A percentile compares a stretch with the other conserved stretches of the same genome.
Evolutionary conservation across 2,113 vertebrate genomes (phyloP).

Genomic region (Onychorhynchus coronatus): DNA sequence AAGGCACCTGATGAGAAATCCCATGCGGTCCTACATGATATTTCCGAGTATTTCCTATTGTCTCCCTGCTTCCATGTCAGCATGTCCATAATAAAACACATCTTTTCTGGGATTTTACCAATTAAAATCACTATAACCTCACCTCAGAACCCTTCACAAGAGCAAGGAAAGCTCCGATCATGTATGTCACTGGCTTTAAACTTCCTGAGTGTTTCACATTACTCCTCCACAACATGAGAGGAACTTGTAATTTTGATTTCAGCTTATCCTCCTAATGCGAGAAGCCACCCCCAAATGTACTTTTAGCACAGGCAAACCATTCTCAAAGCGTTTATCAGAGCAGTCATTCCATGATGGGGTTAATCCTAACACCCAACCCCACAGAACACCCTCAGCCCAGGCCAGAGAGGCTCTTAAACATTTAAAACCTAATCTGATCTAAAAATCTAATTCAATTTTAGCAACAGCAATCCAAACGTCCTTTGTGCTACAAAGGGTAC

Average conservation of each 20-base stretch:
- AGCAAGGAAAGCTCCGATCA: neutral
- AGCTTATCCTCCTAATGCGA: neutral
- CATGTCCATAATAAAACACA: neutral
- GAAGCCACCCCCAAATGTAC: neutral
- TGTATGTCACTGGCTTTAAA: neutral
- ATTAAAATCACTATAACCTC: neutral
- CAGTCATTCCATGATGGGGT: neutral
- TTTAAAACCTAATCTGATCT: neutral
- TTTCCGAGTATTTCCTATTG: neutral
- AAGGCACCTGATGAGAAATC: neutral
- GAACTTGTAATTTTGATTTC: neutral
- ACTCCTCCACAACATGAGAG: neutral
- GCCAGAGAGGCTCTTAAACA: neutral
- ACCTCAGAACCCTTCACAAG: neutral
- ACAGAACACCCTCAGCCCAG: neutral
- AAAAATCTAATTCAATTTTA: neutral
- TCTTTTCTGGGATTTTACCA: neutral
- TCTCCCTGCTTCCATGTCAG: neutral
- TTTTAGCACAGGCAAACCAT: neutral
- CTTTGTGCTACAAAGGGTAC: accelerated
- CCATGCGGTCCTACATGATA: neutral
- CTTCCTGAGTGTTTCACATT: neutral
- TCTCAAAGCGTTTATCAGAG: neutral
- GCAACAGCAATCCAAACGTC: neutral
- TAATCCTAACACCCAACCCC: neutral